Percentiles rank a stretch among this genome's conserved stretches.
phyloP scores from a whole-genome alignment of 2,888 invertebrate genomes.

The Thelaira solivaga region DNA sequence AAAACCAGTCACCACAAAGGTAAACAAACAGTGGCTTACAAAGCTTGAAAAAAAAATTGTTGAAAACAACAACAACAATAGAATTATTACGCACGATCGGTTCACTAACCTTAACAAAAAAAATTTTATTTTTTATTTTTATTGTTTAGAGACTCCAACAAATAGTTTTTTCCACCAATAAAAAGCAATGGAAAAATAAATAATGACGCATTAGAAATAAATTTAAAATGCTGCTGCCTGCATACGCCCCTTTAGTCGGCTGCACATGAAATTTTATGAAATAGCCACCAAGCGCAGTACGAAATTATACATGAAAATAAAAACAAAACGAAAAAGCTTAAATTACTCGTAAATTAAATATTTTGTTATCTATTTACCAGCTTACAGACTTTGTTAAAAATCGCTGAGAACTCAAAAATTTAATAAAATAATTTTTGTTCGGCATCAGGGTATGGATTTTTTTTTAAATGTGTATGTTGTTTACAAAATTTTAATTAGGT shows the following conservation, averaged over 20 bases:
- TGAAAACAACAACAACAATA: background rate
- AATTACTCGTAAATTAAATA: no score
- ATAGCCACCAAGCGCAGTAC: background rate
- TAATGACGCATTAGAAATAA: slow-evolving; percentile 20
- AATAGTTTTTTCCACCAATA: background rate
- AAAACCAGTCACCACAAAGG: slow-evolving; percentile 16
- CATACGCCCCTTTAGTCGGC: slow-evolving; percentile 32
- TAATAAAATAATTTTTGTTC: no score
- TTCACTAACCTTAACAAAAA: slow-evolving; percentile 57
- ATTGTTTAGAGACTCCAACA: no score
- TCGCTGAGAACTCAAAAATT: no score
- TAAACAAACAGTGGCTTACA: slow-evolving; percentile 41
- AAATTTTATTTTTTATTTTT: no score
- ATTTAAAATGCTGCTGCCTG: slow-evolving; percentile 17
- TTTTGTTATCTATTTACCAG: no score
- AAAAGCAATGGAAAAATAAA: slow-evolving; percentile 6
- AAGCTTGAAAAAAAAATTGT: slow-evolving; percentile 31
- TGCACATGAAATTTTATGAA: background rate
- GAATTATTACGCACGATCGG: slow-evolving; percentile 51
- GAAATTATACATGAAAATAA: no score
- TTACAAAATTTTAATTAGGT: no score
- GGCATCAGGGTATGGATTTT: no score
- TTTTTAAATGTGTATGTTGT: no score
- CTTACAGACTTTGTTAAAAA: no score
- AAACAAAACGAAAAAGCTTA: background rate